phyloP scores from a whole-genome alignment of 2,797 vertebrate genomes.

The Carapus acus region DNA sequence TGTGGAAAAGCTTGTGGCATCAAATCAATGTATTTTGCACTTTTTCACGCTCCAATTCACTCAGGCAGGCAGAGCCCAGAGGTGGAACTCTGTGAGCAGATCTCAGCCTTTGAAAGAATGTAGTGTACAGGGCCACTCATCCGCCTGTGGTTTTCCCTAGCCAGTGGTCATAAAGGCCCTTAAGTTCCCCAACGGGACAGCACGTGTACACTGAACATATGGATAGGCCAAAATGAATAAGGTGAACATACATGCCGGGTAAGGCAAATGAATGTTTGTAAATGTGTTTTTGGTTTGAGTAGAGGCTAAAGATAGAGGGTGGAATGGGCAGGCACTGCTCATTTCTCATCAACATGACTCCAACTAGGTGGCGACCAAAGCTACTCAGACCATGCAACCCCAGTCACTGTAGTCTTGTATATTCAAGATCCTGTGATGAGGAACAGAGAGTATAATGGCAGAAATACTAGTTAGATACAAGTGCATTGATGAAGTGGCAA shows the following conservation, averaged over 20 bases:
- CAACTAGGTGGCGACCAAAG: slow-evolving; percentile 39
- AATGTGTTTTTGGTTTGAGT: slow-evolving; percentile 70
- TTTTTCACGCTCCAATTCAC: slow-evolving; percentile 64
- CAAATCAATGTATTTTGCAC: slow-evolving; percentile 67
- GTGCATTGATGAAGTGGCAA: slow-evolving; percentile 6
- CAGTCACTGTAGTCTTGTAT: too few species aligned
- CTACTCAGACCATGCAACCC: slow-evolving; percentile 10
- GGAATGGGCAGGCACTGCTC: slow-evolving; percentile 51
- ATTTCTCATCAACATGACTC: slow-evolving; percentile 58
- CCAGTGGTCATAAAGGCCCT: slow-evolving; percentile 70
- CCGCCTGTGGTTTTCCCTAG: slow-evolving; percentile 68
- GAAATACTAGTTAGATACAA: not conserved
- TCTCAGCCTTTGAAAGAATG: slow-evolving; percentile 70
- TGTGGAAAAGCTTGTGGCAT: slow-evolving; percentile 59
- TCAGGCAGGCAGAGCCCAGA: slow-evolving; percentile 61
- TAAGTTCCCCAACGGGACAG: slow-evolving; percentile 59
- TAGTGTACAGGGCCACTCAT: slow-evolving; percentile 70
- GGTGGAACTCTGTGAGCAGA: slow-evolving; percentile 57
- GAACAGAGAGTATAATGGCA: not conserved
- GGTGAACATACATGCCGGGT: slow-evolving; percentile 66
- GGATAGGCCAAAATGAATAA: slow-evolving; percentile 71
- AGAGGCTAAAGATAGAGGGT: slow-evolving; percentile 72
- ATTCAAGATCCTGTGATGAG: not conserved
- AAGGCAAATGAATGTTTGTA: slow-evolving; percentile 68
- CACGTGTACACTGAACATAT: slow-evolving; percentile 69